Conservation (phyloP, 2,888 invertebrate genomes). For the Calephelis perditalis region DNA sequence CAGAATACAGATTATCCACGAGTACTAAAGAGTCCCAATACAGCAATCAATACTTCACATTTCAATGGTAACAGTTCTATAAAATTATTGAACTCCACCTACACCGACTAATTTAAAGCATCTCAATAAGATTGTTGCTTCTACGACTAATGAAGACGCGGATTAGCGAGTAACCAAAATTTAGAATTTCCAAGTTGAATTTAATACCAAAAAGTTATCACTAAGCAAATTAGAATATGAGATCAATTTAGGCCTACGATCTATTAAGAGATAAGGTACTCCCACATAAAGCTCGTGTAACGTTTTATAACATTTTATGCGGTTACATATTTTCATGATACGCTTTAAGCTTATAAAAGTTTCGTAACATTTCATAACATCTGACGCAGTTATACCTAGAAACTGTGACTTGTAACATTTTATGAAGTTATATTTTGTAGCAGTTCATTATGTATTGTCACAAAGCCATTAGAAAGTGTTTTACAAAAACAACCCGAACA, state of each 20-base stretch:
- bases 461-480: too few relatives aligned
- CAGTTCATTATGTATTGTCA: too few relatives aligned
- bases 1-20: slow-evolving; percentile 45
- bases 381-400: too few relatives aligned
- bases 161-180: slow-evolving; percentile 65
- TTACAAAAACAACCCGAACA: too few relatives aligned
- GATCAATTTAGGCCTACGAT: slow-evolving; percentile 77
- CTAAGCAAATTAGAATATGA: slow-evolving; percentile 79
- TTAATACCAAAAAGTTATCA: slow-evolving; percentile 68
- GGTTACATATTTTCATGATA: too few relatives aligned
- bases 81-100: slow-evolving; percentile 67
- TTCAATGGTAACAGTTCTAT: slow-evolving; percentile 58
- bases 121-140: slow-evolving; percentile 76
- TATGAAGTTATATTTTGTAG: too few relatives aligned
- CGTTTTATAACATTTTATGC: too few relatives aligned
- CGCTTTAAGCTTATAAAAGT: too few relatives aligned
- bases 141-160: slow-evolving; percentile 66
- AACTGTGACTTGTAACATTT: too few relatives aligned
- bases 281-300: slow-evolving; percentile 33
- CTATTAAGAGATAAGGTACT: slow-evolving; percentile 47
- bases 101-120: slow-evolving; percentile 76
- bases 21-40: slow-evolving; percentile 50
- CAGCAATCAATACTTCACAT: slow-evolving; percentile 57
- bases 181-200: slow-evolving; percentile 70
- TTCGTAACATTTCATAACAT: too few relatives aligned